These are phyloP conservation scores for Spodoptera frugiperda DNA, from an alignment of 1,140 invertebrate genomes.

Conservation along the genomic window DNA sequence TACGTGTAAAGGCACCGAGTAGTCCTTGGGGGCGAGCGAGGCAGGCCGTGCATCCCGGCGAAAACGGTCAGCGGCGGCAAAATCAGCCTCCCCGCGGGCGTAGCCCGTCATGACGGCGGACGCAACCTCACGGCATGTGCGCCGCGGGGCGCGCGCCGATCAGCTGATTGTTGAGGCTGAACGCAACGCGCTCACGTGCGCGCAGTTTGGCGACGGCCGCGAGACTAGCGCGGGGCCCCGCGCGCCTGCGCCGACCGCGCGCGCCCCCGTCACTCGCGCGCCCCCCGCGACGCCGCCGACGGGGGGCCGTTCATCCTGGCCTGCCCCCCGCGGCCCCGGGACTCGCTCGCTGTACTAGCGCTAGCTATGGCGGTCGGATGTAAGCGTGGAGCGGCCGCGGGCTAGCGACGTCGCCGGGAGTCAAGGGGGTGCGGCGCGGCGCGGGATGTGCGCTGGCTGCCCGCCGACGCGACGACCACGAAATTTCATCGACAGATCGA, in stretches of 20 bases:
- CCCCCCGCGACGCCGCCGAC: slow-evolving; percentile 17
- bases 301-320: slow-evolving; percentile 37
- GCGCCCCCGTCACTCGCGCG: slow-evolving; percentile 5
- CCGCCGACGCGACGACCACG: slow-evolving; percentile 36
- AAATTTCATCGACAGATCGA: slow-evolving; percentile 53
- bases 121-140: slow-evolving; percentile 81
- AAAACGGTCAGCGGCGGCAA: slow-evolving; percentile 73
- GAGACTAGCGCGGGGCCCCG: slow-evolving; percentile 63
- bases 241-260: slow-evolving; percentile 34
- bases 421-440: background rate
- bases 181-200: slow-evolving; percentile 70
- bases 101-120: slow-evolving; percentile 81
- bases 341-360: slow-evolving; percentile 51
- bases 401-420: slow-evolving; percentile 8
- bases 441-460: background rate
- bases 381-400: slow-evolving; percentile 11
- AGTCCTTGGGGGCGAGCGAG: slow-evolving; percentile 88
- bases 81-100: slow-evolving; percentile 81
- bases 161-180: slow-evolving; percentile 72
- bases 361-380: slow-evolving; percentile 19
- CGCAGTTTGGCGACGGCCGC: slow-evolving; percentile 66
- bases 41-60: slow-evolving; percentile 67
- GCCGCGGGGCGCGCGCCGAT: slow-evolving; percentile 76
- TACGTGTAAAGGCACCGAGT: slow-evolving; percentile 91
- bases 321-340: slow-evolving; percentile 49